These are phyloP conservation scores for Erpobdella octoculata DNA, from an alignment of 2,888 invertebrate genomes.

Conservation along the genomic window DNA sequence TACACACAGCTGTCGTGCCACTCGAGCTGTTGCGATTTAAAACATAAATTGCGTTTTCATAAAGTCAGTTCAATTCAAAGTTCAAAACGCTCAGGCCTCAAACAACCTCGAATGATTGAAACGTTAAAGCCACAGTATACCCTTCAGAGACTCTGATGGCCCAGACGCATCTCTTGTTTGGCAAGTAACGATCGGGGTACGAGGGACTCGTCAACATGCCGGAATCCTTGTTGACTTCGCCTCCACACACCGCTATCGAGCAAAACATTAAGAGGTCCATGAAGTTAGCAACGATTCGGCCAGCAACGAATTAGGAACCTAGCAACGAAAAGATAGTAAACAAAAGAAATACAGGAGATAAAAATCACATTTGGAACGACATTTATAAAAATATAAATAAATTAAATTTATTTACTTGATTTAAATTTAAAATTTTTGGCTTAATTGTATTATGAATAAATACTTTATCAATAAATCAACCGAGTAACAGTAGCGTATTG, in stretches of 20 bases:
- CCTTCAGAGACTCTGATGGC: constrained; percentile 81
- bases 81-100: background rate
- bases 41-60: background rate
- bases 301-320: too few relatives aligned
- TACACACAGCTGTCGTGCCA: constrained; percentile 97
- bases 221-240: constrained; percentile 71
- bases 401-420: too few relatives aligned
- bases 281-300: too few relatives aligned
- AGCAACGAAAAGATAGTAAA: too few relatives aligned
- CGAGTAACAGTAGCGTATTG: too few relatives aligned
- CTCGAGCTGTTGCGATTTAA: constrained; percentile 62
- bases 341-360: too few relatives aligned
- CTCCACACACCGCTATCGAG: constrained; percentile 92
- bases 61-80: background rate
- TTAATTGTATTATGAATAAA: too few relatives aligned
- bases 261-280: too few relatives aligned
- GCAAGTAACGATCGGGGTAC: constrained; percentile 92
- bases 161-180: constrained; percentile 93
- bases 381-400: too few relatives aligned
- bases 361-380: too few relatives aligned
- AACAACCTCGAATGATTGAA: constrained; percentile 81
- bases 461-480: too few relatives aligned
- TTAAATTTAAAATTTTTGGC: too few relatives aligned
- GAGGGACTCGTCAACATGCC: constrained; percentile 84
- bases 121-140: constrained; percentile 78